phyloP scores from a whole-genome alignment of 2,888 invertebrate genomes.

The Heliconius sara region DNA sequence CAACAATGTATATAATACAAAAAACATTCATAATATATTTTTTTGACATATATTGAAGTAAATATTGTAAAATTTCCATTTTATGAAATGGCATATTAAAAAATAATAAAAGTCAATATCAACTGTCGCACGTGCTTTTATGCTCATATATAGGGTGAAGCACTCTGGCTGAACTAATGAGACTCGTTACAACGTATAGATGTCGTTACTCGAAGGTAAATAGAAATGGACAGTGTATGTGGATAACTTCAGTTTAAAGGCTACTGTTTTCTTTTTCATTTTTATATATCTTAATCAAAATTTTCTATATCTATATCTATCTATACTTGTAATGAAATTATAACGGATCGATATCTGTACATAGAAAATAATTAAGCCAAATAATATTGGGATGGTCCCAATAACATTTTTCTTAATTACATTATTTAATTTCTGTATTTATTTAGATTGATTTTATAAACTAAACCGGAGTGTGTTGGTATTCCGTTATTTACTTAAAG shows the following conservation, averaged over 20 bases:
- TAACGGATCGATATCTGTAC: no score
- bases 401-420: no score
- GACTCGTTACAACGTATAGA: background rate
- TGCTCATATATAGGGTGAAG: slow-evolving; percentile 11
- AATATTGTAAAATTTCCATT: background rate
- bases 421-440: no score
- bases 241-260: background rate
- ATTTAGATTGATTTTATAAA: no score
- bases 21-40: background rate
- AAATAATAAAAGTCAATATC: slow-evolving; percentile 12
- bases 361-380: no score
- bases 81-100: background rate
- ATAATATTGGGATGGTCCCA: no score
- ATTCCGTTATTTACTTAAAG: no score
- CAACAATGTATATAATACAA: background rate
- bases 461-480: no score
- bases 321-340: no score
- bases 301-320: no score
- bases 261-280: background rate
- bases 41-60: background rate
- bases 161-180: slow-evolving; percentile 12
- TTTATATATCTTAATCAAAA: no score
- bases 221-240: background rate
- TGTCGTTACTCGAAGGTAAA: background rate
- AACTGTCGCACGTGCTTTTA: slow-evolving; percentile 2